Evolutionary conservation across 2,797 vertebrate genomes (phyloP).

Genomic region (Sebastiscus tertius): DNA sequence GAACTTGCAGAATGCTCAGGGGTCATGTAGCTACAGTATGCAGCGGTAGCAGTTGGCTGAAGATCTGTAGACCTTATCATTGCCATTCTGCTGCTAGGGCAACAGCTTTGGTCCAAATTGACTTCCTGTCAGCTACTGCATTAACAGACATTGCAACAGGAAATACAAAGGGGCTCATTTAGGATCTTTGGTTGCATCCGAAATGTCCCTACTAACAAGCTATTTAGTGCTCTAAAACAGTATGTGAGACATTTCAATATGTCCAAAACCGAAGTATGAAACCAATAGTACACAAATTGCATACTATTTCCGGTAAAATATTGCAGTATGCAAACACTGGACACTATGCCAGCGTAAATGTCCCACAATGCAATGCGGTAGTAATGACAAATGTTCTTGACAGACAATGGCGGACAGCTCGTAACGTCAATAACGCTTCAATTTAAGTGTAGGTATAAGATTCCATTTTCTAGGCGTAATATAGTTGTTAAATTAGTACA

Average conservation of each 20-base stretch:
- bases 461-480: too few relatives aligned
- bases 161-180: too few relatives aligned
- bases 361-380: not conserved
- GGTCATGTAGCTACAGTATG: conserved; percentile 8
- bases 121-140: not conserved
- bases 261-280: not conserved
- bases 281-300: not conserved
- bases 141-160: not conserved
- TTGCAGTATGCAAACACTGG: not conserved
- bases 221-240: not conserved
- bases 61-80: conserved; percentile 8
- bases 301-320: not conserved
- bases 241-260: not conserved
- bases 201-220: too few relatives aligned
- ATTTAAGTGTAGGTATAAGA: too few relatives aligned
- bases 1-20: conserved; percentile 47
- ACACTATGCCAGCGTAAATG: not conserved
- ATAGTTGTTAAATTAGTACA: not conserved
- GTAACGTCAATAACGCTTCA: too few relatives aligned
- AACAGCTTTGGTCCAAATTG: not conserved
- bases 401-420: too few relatives aligned
- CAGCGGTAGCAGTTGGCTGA: conserved; percentile 11
- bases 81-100: not conserved
- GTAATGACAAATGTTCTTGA: not conserved
- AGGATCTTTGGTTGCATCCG: not conserved